A percentile compares a stretch with the other conserved stretches of the same genome.
Conservation (phyloP, 2,113 vertebrate species). For the Emberiza fucata region DNA sequence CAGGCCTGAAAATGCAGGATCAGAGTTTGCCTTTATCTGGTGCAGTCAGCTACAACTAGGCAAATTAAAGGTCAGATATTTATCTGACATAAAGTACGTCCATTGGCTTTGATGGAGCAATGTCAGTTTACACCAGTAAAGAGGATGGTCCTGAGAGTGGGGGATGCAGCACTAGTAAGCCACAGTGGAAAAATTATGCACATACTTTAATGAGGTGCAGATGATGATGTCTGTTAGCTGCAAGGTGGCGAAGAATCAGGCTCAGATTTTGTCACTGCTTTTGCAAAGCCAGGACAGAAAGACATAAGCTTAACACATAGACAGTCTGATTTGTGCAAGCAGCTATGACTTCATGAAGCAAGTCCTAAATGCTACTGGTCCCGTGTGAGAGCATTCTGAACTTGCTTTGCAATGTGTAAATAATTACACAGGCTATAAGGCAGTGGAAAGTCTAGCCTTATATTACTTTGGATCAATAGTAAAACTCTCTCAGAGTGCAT, state of each 20-base stretch:
- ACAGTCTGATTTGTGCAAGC: not conserved
- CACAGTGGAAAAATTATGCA: not conserved
- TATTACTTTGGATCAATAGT: conserved; percentile 18
- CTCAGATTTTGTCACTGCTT: conserved; percentile 14
- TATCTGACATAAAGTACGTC: not conserved
- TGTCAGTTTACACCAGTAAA: not conserved
- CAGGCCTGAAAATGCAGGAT: not conserved
- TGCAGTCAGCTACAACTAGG: not conserved
- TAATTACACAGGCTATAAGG: not conserved
- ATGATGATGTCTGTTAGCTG: not conserved
- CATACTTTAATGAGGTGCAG: not conserved
- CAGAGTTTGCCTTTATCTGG: not conserved
- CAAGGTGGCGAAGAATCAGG: not conserved
- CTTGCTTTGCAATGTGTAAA: not conserved
- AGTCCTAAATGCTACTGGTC: not conserved
- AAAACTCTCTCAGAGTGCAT: not conserved
- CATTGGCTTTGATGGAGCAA: not conserved
- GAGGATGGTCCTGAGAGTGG: not conserved
- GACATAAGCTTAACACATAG: not conserved
- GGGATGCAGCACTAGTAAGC: not conserved
- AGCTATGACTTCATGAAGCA: not conserved
- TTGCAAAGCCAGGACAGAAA: conserved; percentile 15
- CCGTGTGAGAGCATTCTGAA: not conserved
- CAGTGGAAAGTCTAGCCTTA: not conserved
- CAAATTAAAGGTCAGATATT: not conserved